Percentiles rank a stretch among this genome's conserved stretches.
Evolutionary conservation across 2,113 vertebrate genomes (phyloP).

Genomic region (Lepisosteus osseus): DNA sequence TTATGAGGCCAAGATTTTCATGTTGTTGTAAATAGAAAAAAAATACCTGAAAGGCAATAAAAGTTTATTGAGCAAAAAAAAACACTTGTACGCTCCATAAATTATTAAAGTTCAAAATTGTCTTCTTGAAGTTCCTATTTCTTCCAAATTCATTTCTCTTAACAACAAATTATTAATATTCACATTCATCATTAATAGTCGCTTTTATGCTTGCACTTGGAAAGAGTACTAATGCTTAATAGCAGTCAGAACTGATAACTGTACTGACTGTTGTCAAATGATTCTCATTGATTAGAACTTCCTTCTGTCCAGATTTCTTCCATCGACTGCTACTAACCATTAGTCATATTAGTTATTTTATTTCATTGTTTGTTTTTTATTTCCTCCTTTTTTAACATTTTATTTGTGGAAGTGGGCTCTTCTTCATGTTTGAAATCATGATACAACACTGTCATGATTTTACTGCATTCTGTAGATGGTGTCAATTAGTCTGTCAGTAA

Average conservation of each 20-base stretch:
- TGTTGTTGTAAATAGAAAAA: slow-evolving; percentile 92
- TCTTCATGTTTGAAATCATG: slow-evolving; percentile 83
- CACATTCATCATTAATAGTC: slow-evolving; percentile 83
- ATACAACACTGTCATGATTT: slow-evolving; percentile 82
- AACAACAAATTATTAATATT: slow-evolving; percentile 90
- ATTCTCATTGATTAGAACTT: slow-evolving; percentile 60
- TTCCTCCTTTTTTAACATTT: slow-evolving; percentile 65
- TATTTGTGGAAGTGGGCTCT: slow-evolving; percentile 71
- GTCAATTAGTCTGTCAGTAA: slow-evolving; percentile 76
- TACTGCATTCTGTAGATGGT: slow-evolving; percentile 83
- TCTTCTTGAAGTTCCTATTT: slow-evolving; percentile 67
- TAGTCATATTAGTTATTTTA: slow-evolving; percentile 75
- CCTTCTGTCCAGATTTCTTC: slow-evolving; percentile 62
- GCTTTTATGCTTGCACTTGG: slow-evolving; percentile 85
- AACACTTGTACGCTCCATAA: slow-evolving; percentile 81
- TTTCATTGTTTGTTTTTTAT: slow-evolving; percentile 66
- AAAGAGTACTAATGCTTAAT: slow-evolving; percentile 88
- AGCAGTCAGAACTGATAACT: slow-evolving; percentile 76
- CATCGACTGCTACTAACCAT: slow-evolving; percentile 89
- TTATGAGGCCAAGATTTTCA: slow-evolving; percentile 81
- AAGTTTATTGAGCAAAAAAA: slow-evolving; percentile 85
- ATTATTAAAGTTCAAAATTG: slow-evolving; percentile 81
- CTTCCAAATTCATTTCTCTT: slow-evolving; percentile 85
- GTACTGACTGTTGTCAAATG: slow-evolving; percentile 66
- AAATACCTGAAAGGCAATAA: slow-evolving; percentile 84